Evolutionary conservation across 1,140 invertebrate species (phyloP).

Genomic region (Cylas formicarius): DNA sequence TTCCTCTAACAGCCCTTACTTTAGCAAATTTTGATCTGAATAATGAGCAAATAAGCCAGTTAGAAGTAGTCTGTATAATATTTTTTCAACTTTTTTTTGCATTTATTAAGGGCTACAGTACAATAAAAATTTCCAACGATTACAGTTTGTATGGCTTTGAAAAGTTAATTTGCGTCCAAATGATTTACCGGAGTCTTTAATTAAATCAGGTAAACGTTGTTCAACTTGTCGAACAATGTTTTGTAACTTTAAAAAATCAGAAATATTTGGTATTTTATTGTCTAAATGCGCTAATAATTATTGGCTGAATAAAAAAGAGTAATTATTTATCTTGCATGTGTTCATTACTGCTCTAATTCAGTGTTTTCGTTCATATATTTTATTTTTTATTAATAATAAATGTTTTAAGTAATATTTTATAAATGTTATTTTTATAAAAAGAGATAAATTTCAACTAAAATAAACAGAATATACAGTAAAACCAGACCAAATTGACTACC

Average conservation of each 20-base stretch:
- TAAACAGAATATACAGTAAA: no score
- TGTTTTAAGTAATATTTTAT: no score
- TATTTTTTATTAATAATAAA: no score
- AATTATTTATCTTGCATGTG: no score
- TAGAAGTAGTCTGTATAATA: constrained; percentile 18
- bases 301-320: constrained; percentile 18
- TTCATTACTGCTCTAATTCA: no score
- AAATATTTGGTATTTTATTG: constrained; percentile 22
- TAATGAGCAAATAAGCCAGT: constrained; percentile 17
- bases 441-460: no score
- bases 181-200: constrained; percentile 11
- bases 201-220: constrained; percentile 21
- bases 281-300: constrained; percentile 21
- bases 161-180: constrained; percentile 19
- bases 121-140: constrained; percentile 21
- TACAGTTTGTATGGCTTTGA: constrained; percentile 21
- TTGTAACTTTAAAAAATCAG: constrained; percentile 16
- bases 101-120: constrained; percentile 24
- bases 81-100: constrained; percentile 23
- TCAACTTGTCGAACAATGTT: constrained; percentile 18
- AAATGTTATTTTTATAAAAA: no score
- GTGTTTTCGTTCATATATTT: no score
- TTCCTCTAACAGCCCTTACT: constrained; percentile 17
- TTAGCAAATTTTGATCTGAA: constrained; percentile 20
- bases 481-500: no score